Conservation (phyloP, 2,113 vertebrate genomes). For the Cairina moschata region DNA sequence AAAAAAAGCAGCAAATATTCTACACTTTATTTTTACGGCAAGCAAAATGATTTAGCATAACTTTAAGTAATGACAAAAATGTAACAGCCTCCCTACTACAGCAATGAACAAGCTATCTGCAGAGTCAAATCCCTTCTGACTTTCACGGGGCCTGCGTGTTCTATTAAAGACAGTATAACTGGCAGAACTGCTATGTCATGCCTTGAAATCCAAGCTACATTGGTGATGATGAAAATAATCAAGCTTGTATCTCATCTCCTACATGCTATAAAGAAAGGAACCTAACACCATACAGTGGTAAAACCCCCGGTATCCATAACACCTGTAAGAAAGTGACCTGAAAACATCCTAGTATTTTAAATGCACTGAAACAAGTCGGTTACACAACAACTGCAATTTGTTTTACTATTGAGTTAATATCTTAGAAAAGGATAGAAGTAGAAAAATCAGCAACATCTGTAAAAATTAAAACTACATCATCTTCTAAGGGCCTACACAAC, state of each 20-base stretch:
- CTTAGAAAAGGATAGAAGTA: neutral
- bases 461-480: neutral
- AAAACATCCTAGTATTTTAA: neutral
- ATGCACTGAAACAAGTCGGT: accelerated
- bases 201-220: neutral
- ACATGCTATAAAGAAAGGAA: neutral
- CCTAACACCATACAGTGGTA: neutral
- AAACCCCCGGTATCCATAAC: neutral
- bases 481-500: neutral
- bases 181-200: neutral
- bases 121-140: neutral
- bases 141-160: neutral
- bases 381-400: neutral
- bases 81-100: neutral
- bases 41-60: neutral
- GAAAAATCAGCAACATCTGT: neutral
- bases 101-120: neutral
- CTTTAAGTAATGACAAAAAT: neutral
- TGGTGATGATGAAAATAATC: neutral
- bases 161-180: neutral
- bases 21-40: neutral
- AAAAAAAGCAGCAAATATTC: neutral
- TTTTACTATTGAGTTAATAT: neutral
- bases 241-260: neutral
- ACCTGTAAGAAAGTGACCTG: neutral